These are phyloP conservation scores for Zaprionus bogoriensis DNA, from an alignment of 2,888 invertebrate genomes.

Conservation along the genomic window DNA sequence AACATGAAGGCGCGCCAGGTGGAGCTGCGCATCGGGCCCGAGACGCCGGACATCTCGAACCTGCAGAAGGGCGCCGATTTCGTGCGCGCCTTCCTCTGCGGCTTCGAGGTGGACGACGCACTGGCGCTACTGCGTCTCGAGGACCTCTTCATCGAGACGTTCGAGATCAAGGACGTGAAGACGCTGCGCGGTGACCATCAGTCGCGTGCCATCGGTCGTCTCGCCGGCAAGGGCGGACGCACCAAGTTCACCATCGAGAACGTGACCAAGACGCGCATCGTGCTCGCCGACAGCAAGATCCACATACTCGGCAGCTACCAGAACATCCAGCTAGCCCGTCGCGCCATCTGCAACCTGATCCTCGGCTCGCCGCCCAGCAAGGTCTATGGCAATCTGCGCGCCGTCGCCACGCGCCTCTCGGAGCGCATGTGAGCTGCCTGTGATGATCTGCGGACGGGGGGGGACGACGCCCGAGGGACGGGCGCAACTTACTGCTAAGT, in stretches of 20 bases:
- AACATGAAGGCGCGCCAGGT: slow-evolving; percentile 93
- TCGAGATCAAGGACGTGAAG: slow-evolving; percentile 98
- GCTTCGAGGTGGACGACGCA: slow-evolving; percentile 98
- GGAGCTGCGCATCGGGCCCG: slow-evolving; percentile 82
- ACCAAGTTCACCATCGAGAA: slow-evolving; percentile 99
- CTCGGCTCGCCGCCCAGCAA: slow-evolving; percentile 98
- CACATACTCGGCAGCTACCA: slow-evolving; percentile 98
- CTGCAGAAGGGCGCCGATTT: slow-evolving; percentile 99
- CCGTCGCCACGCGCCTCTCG: slow-evolving; percentile 91
- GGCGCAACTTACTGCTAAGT: neutral
- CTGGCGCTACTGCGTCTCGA: slow-evolving; percentile 96
- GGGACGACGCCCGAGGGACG: neutral
- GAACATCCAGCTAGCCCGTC: slow-evolving; percentile 96
- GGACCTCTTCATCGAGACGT: slow-evolving; percentile 97
- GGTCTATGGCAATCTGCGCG: slow-evolving; percentile 96
- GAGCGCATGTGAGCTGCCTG: slow-evolving; percentile 88
- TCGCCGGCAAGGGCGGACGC: slow-evolving; percentile 98
- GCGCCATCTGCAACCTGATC: slow-evolving; percentile 97
- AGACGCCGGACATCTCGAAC: slow-evolving; percentile 91
- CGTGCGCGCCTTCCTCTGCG: slow-evolving; percentile 96
- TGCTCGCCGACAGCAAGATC: slow-evolving; percentile 97
- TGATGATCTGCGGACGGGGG: slow-evolving; percentile 35
- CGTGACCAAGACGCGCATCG: slow-evolving; percentile 98
- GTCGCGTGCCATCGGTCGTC: slow-evolving; percentile 95
- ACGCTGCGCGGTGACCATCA: slow-evolving; percentile 97